Percentiles rank a stretch among this genome's conserved stretches.
These are phyloP conservation scores for Danio aesculapii DNA, from an alignment of 2,797 vertebrate species.

Conservation along the genomic window DNA sequence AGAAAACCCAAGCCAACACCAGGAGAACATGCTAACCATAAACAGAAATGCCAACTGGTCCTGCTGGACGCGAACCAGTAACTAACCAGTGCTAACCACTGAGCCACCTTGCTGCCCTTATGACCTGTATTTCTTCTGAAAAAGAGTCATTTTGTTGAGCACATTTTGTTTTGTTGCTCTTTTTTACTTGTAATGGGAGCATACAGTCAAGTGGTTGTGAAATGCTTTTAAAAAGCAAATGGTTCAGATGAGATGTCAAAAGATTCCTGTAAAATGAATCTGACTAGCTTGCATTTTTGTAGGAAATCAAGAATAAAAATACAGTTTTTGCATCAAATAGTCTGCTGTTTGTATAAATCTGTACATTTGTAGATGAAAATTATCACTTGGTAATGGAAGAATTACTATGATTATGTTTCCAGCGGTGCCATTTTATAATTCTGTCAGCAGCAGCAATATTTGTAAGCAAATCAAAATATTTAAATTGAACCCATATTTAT, in stretches of 20 bases:
- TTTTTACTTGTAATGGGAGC: not conserved
- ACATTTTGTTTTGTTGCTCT: not conserved
- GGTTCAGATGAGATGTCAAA: not conserved
- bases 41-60: too few species aligned
- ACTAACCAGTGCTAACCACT: too few species aligned
- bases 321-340: too few species aligned
- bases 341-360: slow-evolving; percentile 6
- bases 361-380: not conserved
- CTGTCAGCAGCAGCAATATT: not conserved
- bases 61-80: too few species aligned
- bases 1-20: too few species aligned
- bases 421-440: not conserved
- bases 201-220: not conserved
- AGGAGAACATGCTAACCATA: too few species aligned
- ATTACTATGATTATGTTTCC: not conserved
- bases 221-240: not conserved
- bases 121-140: not conserved
- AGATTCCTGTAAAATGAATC: too few species aligned
- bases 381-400: not conserved
- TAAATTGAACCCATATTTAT: too few species aligned
- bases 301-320: too few species aligned
- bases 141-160: not conserved
- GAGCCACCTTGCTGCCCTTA: too few species aligned
- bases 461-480: not conserved
- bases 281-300: too few species aligned